These are phyloP conservation scores for Lichenostomus cassidix DNA, from an alignment of 2,113 vertebrate species.

Conservation along the genomic window DNA sequence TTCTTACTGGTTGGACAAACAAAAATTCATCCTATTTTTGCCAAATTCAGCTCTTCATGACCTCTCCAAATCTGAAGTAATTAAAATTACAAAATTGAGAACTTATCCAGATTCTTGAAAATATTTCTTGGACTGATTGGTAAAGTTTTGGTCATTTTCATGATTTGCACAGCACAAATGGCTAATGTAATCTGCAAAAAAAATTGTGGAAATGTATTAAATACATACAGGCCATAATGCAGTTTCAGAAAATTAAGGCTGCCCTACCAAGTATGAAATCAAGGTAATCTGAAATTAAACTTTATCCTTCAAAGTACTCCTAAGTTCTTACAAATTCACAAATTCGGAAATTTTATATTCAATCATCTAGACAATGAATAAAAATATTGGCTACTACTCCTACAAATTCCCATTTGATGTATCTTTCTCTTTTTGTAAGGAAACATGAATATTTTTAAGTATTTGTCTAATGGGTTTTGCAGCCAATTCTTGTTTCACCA, in stretches of 20 bases:
- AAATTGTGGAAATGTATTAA: not conserved
- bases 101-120: not conserved
- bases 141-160: not conserved
- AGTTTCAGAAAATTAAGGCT: not conserved
- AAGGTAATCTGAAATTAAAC: not conserved
- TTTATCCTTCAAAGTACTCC: not conserved
- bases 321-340: not conserved
- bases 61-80: not conserved
- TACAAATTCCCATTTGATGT: not conserved
- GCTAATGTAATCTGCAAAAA: not conserved
- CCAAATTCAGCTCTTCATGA: not conserved
- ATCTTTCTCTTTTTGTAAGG: not conserved
- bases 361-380: not conserved
- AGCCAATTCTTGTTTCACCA: not conserved
- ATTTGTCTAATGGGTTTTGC: not conserved
- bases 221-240: not conserved
- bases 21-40: too few species aligned
- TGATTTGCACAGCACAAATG: not conserved
- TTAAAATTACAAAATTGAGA: not conserved
- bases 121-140: not conserved
- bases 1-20: not conserved
- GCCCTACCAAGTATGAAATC: fast-evolving
- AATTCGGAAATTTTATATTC: not conserved
- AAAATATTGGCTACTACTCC: not conserved
- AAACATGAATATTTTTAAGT: not conserved